phyloP scores from a whole-genome alignment of 1,140 invertebrate species.

The Zaprionus nigranus region DNA sequence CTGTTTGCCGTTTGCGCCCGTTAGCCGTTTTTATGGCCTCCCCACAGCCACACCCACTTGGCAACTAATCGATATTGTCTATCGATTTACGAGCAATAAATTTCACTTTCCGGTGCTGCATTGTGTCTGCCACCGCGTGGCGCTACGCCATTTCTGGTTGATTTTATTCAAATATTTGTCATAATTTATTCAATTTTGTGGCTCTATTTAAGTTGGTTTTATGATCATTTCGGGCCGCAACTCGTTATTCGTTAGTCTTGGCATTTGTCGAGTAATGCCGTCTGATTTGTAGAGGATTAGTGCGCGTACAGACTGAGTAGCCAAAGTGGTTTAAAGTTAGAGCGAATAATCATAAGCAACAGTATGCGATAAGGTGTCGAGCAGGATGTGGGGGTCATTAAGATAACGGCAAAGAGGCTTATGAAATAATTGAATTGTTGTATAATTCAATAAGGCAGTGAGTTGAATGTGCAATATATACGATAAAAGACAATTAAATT shows the following conservation, averaged over 20 bases:
- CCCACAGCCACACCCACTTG: constrained; percentile 68
- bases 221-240: constrained; percentile 15
- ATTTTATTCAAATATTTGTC: constrained; percentile 68
- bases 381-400: constrained; percentile 4
- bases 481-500: background rate
- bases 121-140: constrained; percentile 48
- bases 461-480: background rate
- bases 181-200: constrained; percentile 56
- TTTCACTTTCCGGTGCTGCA: constrained; percentile 76
- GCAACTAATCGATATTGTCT: constrained; percentile 80
- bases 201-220: constrained; percentile 58
- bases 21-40: constrained; percentile 59
- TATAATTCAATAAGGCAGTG: background rate
- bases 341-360: constrained; percentile 15
- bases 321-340: background rate
- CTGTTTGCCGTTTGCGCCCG: constrained; percentile 26
- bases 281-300: constrained; percentile 28
- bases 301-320: background rate
- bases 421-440: background rate
- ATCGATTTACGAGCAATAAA: constrained; percentile 77
- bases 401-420: constrained; percentile 2
- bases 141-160: constrained; percentile 35
- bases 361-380: background rate
- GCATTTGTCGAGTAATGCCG: constrained; percentile 35
- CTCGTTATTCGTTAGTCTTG: constrained; percentile 41